These are phyloP conservation scores for Drosophila littoralis DNA, from an alignment of 1,140 invertebrate genomes.

Conservation along the genomic window DNA sequence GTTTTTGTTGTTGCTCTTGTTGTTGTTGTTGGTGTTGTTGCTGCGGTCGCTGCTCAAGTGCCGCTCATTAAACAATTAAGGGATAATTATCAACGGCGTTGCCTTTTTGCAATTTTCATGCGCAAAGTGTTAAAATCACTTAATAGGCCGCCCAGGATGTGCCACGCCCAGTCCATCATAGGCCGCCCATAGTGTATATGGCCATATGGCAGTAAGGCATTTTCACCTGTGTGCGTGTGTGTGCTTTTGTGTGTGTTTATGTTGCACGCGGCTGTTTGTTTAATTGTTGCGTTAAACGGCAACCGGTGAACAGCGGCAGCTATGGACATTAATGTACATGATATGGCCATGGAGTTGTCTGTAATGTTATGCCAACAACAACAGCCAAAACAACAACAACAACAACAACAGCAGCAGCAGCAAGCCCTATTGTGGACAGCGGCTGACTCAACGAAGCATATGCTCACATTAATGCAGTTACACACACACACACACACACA, in stretches of 20 bases:
- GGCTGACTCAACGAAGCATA: conserved; percentile 55
- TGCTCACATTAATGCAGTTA: conserved; percentile 79
- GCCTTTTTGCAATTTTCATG: conserved; percentile 82
- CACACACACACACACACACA: conserved; percentile 38
- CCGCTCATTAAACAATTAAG: conserved; percentile 83
- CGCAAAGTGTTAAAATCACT: conserved; percentile 82
- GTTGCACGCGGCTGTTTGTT: conserved; percentile 78
- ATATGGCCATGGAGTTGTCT: conserved; percentile 45
- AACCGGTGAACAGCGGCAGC: conserved; percentile 64
- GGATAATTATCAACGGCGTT: conserved; percentile 80
- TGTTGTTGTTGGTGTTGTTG: conserved; percentile 15
- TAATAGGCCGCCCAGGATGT: conserved; percentile 68
- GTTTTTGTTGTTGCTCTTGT: conserved; percentile 1
- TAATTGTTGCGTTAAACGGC: conserved; percentile 81
- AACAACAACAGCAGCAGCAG: conserved; percentile 26
- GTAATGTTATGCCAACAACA: conserved; percentile 71
- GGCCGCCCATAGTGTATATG: background rate
- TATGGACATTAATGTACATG: background rate
- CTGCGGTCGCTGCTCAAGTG: conserved; percentile 62
- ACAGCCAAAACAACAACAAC: conserved; percentile 35
- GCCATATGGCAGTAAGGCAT: conserved; percentile 35
- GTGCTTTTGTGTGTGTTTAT: conserved; percentile 60
- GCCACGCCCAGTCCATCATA: background rate
- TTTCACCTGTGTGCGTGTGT: conserved; percentile 42
- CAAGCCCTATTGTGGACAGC: conserved; percentile 52